A percentile compares a stretch with the other conserved stretches of the same genome.
Conservation (phyloP, 64 coral and sea anemone genomes). For the Montipora cactus region DNA sequence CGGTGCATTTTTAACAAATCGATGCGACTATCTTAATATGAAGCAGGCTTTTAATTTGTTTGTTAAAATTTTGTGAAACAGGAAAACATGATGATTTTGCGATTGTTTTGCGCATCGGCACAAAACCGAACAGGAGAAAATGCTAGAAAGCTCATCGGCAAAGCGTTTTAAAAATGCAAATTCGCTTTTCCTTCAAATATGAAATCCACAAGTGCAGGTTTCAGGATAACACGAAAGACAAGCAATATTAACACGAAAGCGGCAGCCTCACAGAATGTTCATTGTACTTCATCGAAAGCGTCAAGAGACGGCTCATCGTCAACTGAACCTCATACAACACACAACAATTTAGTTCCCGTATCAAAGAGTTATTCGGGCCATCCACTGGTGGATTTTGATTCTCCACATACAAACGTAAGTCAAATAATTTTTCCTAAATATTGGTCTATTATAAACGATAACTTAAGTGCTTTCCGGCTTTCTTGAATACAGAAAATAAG, state of each 20-base stretch:
- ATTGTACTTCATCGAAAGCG: not conserved
- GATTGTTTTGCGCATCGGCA: not conserved
- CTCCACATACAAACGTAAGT: constrained; percentile 68
- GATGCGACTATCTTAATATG: constrained; percentile 6
- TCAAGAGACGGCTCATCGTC: not conserved
- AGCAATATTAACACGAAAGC: not conserved
- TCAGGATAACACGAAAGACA: constrained; percentile 46
- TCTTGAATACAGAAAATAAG: not conserved
- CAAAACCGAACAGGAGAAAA: not conserved
- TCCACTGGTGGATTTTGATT: constrained; percentile 73
- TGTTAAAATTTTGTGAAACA: constrained; percentile 9
- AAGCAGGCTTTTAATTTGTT: constrained; percentile 45
- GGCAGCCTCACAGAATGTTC: not conserved
- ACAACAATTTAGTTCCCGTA: constrained; percentile 20
- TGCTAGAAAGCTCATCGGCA: not conserved
- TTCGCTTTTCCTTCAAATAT: constrained; percentile 15
- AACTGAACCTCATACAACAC: constrained; percentile 22
- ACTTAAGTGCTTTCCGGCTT: constrained; percentile 1
- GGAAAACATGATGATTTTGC: constrained; percentile 21
- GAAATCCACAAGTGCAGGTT: constrained; percentile 75
- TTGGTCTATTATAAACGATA: constrained; percentile 1
- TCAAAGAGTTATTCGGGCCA: not conserved
- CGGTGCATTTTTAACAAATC: constrained; percentile 5
- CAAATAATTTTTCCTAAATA: constrained; percentile 37
- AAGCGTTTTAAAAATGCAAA: constrained; percentile 56